A percentile compares a stretch with the other conserved stretches of the same genome.
Evolutionary conservation across 2,113 vertebrate species (phyloP).

Genomic region (Gulo gulo): DNA sequence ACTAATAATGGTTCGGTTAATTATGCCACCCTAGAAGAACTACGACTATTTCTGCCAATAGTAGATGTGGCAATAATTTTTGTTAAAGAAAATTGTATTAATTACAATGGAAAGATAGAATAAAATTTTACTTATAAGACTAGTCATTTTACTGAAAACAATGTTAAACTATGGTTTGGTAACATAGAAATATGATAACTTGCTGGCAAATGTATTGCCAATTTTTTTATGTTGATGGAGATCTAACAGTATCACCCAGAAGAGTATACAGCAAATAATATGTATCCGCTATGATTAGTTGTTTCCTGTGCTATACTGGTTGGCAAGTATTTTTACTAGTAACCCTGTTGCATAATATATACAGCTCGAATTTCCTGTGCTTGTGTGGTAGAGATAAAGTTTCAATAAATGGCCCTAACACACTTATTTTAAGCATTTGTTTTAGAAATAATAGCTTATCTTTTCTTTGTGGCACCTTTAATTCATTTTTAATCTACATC

Average conservation of each 20-base stretch:
- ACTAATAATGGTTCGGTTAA: background rate
- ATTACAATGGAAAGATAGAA: background rate
- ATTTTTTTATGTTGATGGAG: background rate
- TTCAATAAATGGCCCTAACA: conserved; percentile 17
- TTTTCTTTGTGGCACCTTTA: conserved; percentile 22
- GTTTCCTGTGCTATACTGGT: background rate
- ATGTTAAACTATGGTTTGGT: background rate
- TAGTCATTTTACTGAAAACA: background rate
- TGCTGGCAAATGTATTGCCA: background rate
- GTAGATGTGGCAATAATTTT: background rate
- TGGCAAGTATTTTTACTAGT: conserved; percentile 21
- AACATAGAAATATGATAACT: background rate
- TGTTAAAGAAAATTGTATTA: background rate
- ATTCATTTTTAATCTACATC: conserved; percentile 23
- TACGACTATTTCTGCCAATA: background rate
- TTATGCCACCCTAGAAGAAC: background rate
- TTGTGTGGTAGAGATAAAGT: background rate
- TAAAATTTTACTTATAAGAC: background rate
- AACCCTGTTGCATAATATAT: background rate
- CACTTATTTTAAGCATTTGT: conserved; percentile 22
- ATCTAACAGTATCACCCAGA: background rate
- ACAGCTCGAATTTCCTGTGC: background rate
- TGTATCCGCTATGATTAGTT: background rate
- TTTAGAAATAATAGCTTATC: conserved; percentile 20
- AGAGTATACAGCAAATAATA: background rate